Conservation (phyloP, 35 echinoderm and acorn worm species). For the Apostichopus japonicus region DNA sequence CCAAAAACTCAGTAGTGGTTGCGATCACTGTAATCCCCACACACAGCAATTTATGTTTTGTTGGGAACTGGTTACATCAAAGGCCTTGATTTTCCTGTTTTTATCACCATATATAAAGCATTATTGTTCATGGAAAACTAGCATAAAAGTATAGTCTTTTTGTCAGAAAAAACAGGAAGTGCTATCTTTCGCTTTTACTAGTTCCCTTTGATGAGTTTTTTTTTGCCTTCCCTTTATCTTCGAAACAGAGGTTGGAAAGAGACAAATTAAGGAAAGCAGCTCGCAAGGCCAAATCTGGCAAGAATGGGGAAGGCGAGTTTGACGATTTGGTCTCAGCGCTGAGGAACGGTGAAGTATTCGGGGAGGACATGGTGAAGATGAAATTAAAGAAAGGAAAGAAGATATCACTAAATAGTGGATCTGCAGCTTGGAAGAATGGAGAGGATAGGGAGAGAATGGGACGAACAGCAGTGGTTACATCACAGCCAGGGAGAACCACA, state of each 20-base stretch:
- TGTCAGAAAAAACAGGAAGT: too few relatives aligned
- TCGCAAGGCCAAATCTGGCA: conserved; percentile 32
- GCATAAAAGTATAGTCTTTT: too few relatives aligned
- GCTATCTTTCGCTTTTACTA: background rate
- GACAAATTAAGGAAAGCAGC: conserved; percentile 62
- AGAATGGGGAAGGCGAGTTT: conserved; percentile 86
- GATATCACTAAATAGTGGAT: conserved; percentile 54
- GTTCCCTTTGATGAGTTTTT: background rate
- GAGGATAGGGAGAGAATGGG: conserved; percentile 54
- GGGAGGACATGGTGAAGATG: conserved; percentile 87
- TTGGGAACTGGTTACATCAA: too few relatives aligned
- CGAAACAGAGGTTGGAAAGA: conserved; percentile 62
- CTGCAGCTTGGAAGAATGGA: conserved; percentile 36
- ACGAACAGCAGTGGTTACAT: background rate
- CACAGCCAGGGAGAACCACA: too few relatives aligned
- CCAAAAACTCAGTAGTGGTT: too few relatives aligned
- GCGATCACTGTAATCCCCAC: too few relatives aligned
- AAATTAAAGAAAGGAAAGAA: conserved; percentile 56
- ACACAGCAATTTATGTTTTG: too few relatives aligned
- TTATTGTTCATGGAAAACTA: too few relatives aligned
- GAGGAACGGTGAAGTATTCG: conserved; percentile 95
- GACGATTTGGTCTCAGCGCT: conserved; percentile 97
- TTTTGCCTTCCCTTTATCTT: background rate
- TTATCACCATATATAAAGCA: too few relatives aligned
- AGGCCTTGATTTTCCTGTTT: too few relatives aligned